Conservation (phyloP, 2,797 vertebrate species). For the Sebastes ruberrimus region DNA sequence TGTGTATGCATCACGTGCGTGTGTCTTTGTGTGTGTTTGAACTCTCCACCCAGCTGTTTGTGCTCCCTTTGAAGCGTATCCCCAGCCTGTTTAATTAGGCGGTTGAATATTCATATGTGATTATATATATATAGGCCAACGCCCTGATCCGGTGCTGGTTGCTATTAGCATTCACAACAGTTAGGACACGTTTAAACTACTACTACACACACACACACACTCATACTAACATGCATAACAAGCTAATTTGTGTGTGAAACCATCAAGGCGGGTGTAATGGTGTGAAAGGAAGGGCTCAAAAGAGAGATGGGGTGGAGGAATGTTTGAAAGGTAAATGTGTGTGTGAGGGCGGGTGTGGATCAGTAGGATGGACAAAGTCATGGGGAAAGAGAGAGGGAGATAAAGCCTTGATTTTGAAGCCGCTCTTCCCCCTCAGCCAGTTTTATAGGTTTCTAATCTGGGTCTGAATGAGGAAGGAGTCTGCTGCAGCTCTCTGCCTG, state of each 20-base stretch:
- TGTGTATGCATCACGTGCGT: background rate
- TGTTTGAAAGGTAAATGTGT: constrained; percentile 9
- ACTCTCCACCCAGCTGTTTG: constrained; percentile 60
- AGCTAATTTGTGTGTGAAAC: constrained; percentile 21
- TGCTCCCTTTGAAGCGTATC: constrained; percentile 63
- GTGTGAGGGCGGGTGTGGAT: background rate
- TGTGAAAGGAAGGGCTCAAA: constrained; percentile 11
- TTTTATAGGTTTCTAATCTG: constrained; percentile 53
- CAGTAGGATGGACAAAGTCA: background rate
- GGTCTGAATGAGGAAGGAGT: constrained; percentile 50
- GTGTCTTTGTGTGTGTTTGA: constrained; percentile 28
- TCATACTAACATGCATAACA: background rate
- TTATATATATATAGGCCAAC: constrained; percentile 70
- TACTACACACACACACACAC: background rate
- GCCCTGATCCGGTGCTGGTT: constrained; percentile 46
- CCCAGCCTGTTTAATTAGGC: constrained; percentile 69
- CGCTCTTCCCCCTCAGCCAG: background rate
- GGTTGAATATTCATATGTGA: constrained; percentile 77
- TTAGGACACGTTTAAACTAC: background rate
- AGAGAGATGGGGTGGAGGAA: background rate
- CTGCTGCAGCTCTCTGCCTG: constrained; percentile 19
- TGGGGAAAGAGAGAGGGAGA: constrained; percentile 6
- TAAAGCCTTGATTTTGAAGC: constrained; percentile 3
- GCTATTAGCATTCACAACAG: constrained; percentile 32
- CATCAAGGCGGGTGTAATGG: background rate